Base-by-base conservation (phyloP, 1,140 invertebrate genomes). In the Scaptomyza graminum region DNA sequence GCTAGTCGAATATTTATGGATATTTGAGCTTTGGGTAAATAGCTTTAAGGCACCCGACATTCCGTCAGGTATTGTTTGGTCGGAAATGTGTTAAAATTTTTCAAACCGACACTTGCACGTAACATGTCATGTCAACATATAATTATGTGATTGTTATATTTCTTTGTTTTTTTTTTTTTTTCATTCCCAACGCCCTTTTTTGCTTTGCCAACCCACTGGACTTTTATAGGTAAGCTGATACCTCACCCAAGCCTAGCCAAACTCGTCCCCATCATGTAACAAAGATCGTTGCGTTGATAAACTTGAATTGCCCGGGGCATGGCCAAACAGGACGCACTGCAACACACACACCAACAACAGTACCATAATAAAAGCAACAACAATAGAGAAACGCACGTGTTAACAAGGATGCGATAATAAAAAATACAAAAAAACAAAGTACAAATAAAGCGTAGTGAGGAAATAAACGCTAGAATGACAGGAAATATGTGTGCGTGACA, bases 401-500 rank as follows among this genome's bases (percentile, higher is more conserved):
- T 87, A 87, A 87, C 83, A 87, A 87, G 83, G 83, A 87, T 88
- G 83, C 83, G 83, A 87, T 87, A 88, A 81, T 34, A 84, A 75
- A 76, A 70, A 56, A 5, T n/a, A 41, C 3, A 41, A n/a, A 41
- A 41, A 34, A 34, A 34, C 0, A 31, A 8, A 34, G 8, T 34
- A 34, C 31, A 34, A 34, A 49, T 70, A 65, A 72, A 66, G 57
- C 64, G 73, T 74, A 74, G 81, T 85, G 81, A 87, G 83, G 83
- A 88, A 87, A 82, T 87, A 87, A 87, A 83, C 79, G 78, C 82
- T 78, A 73, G 79, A 87, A 78, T 88, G 83, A 87, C 83, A 88
- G 83, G 83, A 87, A 87, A 83, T 87, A 88, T 83, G 83, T 88
- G 79, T 87, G 82, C 82, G 82, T 87, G 82, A 87, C 82, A 87